Evolutionary conservation across 1,140 invertebrate species (phyloP), one percentile per base, ranked within the genome.

Genomic region (Drosophila tani): DNA sequence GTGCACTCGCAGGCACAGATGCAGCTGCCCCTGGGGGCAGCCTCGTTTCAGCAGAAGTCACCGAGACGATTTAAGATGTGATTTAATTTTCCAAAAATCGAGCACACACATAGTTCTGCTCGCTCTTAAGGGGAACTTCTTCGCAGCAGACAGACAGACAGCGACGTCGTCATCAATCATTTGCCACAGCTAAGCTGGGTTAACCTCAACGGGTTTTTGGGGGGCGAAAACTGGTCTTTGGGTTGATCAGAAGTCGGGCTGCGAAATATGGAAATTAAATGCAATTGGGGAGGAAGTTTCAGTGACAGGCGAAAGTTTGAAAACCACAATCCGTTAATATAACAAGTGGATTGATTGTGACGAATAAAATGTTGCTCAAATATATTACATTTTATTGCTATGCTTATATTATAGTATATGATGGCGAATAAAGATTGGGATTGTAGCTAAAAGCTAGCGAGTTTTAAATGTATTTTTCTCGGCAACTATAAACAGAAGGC

Each of bases 61-160:
- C 75, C 51, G 43, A 64, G 64, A 75, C 85, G 69, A 78, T 88
- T 88, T 79, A 88, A 90, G 84, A 77, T 82, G 57, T 79, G 78
- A 90, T 84, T 88, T 85, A 79, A 88, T 84, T 88, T 81, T 40
- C 82, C 63, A 70, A 67, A 59, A 55, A 49, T 58, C 55, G 35
- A 35, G 64, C 51, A 32, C 40, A n/a, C 12, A 19, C 21, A 32
- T 46, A 29, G 68, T 45, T 21, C 3, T 41, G 46, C 12, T 47
- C 27, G 55, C 21, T 55, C 29, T 70, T 67, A n/a, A 46, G 49
- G 67, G 49, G 29, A 38, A 70, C 53, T 45, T 27, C 67, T 45
- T 45, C 5, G 49, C 38, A 55, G 32, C 12, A 8, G 11, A 50
- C 66, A 27, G 62, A 24, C 67, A 53, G 62, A 53, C 29, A 43